Evolutionary conservation across 2,113 vertebrate genomes (phyloP), one percentile per base, ranked within the genome.

Genomic region (Boleophthalmus pectinirostris): DNA sequence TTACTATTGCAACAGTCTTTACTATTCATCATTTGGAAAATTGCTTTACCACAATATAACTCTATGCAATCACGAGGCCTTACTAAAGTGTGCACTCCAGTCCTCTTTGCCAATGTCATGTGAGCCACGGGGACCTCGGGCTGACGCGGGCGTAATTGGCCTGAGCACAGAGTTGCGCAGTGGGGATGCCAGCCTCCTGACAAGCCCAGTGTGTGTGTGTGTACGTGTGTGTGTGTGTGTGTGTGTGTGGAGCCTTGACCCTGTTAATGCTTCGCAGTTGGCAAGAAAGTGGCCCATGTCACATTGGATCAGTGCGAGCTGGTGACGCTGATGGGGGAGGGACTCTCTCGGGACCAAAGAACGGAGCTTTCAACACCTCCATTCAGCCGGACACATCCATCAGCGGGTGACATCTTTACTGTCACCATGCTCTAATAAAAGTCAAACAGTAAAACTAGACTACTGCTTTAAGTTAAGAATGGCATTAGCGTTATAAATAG

Each of bases 141-240:
- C 81, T 84, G 93, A 93, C 92, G 95, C 91, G 70, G 90, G 94
- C 90, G 91, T 96, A 95, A 95, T 94, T 95, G 95, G 93, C 92
- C 88, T 92, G 90, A 94, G 94, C 92, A 89, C 94, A 91, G 82
- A 75, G 29, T 60, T 81, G 90, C 61, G 70, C 83, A 61, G 29
- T 43, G 85, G 84, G 83, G 90, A 85, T 90, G 92, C 85, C 90
- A 79, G 68, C 15, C 66, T 18, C 68, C 29, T 25, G 72, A 85
- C 83, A 87, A 84, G 75, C 75, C 56, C 70, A 76, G 72, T 72
- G 78, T 49, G 23, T 53, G 60, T 21, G 77, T 70, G 72, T 72
- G 78, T 43, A 8, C 10, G 38, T 38, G 38, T 38, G 9, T 10
- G 38, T 38, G 66, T 71, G 61, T 80, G 72, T 72, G 78, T 49